Conservation (phyloP, 2,888 invertebrate species). For the Apodemia hepburni region DNA sequence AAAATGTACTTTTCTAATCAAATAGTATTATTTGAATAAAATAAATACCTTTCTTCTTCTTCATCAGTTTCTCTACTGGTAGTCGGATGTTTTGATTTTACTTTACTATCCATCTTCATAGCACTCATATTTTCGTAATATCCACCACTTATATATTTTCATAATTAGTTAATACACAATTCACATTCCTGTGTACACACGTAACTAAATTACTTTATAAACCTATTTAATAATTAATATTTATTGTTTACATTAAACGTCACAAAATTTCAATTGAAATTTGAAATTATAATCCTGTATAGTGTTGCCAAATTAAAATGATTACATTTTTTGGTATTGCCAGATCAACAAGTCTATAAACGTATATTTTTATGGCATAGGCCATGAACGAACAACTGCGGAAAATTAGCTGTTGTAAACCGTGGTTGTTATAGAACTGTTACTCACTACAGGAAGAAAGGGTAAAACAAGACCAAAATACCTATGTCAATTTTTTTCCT, state of each 20-base stretch:
- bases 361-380: no score
- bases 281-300: not conserved
- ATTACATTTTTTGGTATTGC: no score
- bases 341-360: no score
- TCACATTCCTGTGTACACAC: constrained; percentile 10
- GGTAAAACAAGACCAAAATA: no score
- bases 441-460: no score
- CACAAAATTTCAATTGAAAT: not conserved
- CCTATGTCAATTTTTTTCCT: no score
- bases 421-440: no score
- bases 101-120: constrained; percentile 58
- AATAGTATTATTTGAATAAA: not conserved
- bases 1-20: not conserved
- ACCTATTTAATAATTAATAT: not conserved
- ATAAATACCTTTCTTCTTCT: constrained; percentile 59
- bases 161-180: constrained; percentile 23
- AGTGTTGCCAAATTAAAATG: no score
- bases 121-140: constrained; percentile 33
- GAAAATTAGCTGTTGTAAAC: no score
- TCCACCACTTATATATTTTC: constrained; percentile 23
- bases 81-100: constrained; percentile 43
- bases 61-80: constrained; percentile 55
- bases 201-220: constrained; percentile 12
- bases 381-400: no score
- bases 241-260: not conserved